A percentile compares a stretch with the other conserved stretches of the same genome.
Conservation (phyloP, 1,140 invertebrate genomes). For the Cydia splendana region DNA sequence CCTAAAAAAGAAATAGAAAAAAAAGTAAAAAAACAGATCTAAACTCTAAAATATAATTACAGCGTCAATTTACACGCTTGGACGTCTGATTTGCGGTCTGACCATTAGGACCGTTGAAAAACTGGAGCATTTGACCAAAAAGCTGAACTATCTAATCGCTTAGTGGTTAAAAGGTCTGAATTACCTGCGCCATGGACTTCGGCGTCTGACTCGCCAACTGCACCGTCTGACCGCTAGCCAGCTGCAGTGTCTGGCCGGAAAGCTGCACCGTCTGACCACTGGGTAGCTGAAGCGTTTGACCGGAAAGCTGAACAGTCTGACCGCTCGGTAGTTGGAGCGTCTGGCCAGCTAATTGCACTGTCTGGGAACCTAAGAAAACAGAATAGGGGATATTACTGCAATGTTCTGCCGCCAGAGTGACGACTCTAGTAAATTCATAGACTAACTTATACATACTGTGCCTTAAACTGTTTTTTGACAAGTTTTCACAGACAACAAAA, state of each 20-base stretch:
- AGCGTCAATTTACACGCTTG: too few relatives aligned
- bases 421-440: too few relatives aligned
- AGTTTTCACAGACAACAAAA: too few relatives aligned
- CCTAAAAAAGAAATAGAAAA: conserved; percentile 24
- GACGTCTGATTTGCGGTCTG: conserved; percentile 30
- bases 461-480: too few relatives aligned
- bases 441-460: too few relatives aligned
- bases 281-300: conserved; percentile 63
- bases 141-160: conserved; percentile 64
- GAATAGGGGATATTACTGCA: too few relatives aligned
- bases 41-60: background rate
- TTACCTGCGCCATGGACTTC: conserved; percentile 46
- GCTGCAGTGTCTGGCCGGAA: conserved; percentile 61
- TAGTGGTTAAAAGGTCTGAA: conserved; percentile 59
- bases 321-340: conserved; percentile 65
- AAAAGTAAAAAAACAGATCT: background rate
- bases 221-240: conserved; percentile 46
- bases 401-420: too few relatives aligned
- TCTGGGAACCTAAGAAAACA: conserved; percentile 47
- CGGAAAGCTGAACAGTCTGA: conserved; percentile 63
- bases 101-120: too few relatives aligned
- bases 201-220: conserved; percentile 44
- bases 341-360: conserved; percentile 62
- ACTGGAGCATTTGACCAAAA: conserved; percentile 39
- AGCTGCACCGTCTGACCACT: conserved; percentile 67